Evolutionary conservation across 2,797 vertebrate genomes (phyloP).

Genomic region (Valencia hispanica): DNA sequence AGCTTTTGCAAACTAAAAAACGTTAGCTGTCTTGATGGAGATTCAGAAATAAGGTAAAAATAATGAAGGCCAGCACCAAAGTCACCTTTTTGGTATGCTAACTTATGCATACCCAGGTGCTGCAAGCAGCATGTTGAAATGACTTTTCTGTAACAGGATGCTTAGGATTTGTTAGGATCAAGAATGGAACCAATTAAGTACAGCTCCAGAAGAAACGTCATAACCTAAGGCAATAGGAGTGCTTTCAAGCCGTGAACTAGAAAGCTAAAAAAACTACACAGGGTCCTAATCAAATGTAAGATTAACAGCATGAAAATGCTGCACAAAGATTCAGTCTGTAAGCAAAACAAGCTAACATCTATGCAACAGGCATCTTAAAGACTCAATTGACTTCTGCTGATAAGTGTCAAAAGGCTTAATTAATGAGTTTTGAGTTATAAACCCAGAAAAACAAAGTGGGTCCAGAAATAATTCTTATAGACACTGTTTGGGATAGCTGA

Average conservation of each 20-base stretch:
- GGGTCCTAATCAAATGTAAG: not conserved
- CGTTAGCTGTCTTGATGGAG: not conserved
- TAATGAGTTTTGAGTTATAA: slow-evolving; percentile 18
- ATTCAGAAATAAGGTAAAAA: not conserved
- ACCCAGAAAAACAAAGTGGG: slow-evolving; percentile 14
- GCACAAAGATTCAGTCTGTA: not conserved
- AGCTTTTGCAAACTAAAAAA: not conserved
- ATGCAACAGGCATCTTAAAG: not conserved
- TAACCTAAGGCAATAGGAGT: not conserved
- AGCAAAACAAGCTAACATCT: not conserved
- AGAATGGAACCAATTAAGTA: not conserved
- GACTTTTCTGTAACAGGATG: not conserved
- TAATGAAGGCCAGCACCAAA: not conserved
- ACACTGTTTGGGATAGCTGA: slow-evolving; percentile 14
- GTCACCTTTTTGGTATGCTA: not conserved
- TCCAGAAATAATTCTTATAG: slow-evolving; percentile 35
- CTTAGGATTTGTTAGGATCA: not conserved
- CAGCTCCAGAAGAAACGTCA: not conserved
- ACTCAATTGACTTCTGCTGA: not conserved
- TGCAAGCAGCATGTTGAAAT: not conserved
- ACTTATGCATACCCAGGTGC: not conserved
- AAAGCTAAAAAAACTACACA: not conserved
- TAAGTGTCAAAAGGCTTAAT: slow-evolving; percentile 44
- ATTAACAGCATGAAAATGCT: not conserved
- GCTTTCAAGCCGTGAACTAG: not conserved